Evolutionary conservation across 2,113 vertebrate species (phyloP).

Genomic region (Ciconia stormi): DNA sequence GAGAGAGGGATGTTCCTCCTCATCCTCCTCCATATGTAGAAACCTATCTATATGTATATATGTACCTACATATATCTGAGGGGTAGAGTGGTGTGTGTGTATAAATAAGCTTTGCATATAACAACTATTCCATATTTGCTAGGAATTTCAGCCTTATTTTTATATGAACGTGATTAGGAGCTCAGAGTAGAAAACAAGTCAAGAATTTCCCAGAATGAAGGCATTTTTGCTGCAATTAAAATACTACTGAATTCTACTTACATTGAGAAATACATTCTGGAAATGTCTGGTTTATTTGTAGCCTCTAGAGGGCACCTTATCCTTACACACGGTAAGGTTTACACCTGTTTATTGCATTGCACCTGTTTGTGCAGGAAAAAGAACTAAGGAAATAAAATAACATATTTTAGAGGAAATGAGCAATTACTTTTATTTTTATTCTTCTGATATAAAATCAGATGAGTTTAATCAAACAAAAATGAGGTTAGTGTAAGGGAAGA

Average conservation of each 20-base stretch:
- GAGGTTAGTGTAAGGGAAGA: not conserved
- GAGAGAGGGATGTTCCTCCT: not conserved
- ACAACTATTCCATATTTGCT: not conserved
- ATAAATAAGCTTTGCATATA: not conserved
- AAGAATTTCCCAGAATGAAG: not conserved
- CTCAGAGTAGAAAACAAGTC: not conserved
- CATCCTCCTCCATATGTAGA: not conserved
- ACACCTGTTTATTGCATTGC: not conserved
- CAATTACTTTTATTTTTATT: not conserved
- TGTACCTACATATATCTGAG: not conserved
- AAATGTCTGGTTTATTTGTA: not conserved
- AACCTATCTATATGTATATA: not conserved
- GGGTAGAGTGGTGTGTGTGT: fast-evolving
- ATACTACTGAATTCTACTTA: not conserved
- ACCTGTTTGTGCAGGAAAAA: not conserved
- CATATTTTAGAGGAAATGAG: not conserved
- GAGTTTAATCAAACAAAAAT: not conserved
- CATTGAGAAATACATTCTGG: not conserved
- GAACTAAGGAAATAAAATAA: not conserved
- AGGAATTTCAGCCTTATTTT: not conserved
- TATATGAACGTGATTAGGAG: not conserved
- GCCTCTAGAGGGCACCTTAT: slow-evolving; percentile 55
- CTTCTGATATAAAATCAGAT: not conserved
- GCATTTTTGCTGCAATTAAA: not conserved
- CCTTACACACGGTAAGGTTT: not conserved